These are phyloP conservation scores for Bagarius yarrelli DNA, from an alignment of 2,113 vertebrate species.

Conservation along the genomic window DNA sequence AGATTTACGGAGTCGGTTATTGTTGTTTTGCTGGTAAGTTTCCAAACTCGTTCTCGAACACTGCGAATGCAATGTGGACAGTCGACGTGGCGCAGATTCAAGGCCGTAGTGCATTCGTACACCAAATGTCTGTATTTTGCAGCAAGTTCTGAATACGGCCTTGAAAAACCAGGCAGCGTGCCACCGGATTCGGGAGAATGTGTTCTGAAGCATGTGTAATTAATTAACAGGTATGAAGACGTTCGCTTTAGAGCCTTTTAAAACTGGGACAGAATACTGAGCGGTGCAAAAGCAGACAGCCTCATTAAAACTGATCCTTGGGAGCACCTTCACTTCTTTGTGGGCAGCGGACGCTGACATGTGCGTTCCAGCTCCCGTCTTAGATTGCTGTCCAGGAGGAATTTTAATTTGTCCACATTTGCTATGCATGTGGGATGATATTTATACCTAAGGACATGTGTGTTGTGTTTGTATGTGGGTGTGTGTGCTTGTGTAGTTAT, in stretches of 20 bases:
- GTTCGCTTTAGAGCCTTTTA: conserved; percentile 33
- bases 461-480: neutral
- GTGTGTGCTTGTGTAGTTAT: neutral
- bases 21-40: neutral
- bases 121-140: conserved; percentile 39
- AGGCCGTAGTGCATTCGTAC: conserved; percentile 10
- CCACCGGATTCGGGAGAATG: conserved; percentile 11
- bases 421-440: conserved; percentile 29
- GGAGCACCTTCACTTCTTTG: conserved; percentile 14
- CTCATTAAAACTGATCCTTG: conserved; percentile 49
- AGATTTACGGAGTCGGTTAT: neutral
- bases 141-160: conserved; percentile 37
- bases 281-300: conserved; percentile 28
- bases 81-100: conserved; percentile 25
- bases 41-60: neutral
- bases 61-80: conserved; percentile 1
- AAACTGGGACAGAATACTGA: conserved; percentile 34
- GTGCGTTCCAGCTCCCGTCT: conserved; percentile 28
- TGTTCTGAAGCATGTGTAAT: conserved; percentile 31
- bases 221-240: conserved; percentile 39
- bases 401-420: conserved; percentile 51
- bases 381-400: conserved; percentile 42
- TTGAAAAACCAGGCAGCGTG: conserved; percentile 30
- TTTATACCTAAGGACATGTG: conserved; percentile 36
- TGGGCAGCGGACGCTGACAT: conserved; percentile 34